Base-by-base conservation (phyloP, 2,888 invertebrate species). In the Agrotis segetum region DNA sequence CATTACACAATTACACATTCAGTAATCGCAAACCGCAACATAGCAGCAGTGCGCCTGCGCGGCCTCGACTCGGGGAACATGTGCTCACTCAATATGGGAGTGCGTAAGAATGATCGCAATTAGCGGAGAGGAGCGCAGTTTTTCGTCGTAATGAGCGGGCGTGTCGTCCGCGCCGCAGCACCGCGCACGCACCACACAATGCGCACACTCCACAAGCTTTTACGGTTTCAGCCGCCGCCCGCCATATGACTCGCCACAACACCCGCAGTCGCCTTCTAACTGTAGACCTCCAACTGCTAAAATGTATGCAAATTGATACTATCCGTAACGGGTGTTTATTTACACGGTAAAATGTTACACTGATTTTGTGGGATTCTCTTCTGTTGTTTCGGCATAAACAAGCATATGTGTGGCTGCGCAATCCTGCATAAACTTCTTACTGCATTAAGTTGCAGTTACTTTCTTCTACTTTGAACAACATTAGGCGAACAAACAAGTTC, bases 21-120 rank as follows among this genome's bases (percentile, higher is more conserved):
- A 88, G 90, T 93, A 93, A 94, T 94, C 92, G 90, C 85, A 92
- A 94, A 95, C 95, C 95, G 89, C 95, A 95, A 90, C 88, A 89
- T 85, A 88, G 88, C 90, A 90, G 88, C 88, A 90, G 92, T 88
- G 88, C 89, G 89, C 90, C 91, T 88, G 88, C 89, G 89, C 90
- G 91, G 92, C 92, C 92, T 92, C 91, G 91, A 84, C 81, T 85
- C 62, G 71, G 84, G 81, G 85, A 92, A 91, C 95, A 95, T 95
- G 92, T 95, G 95, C 92, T 87, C 84, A 83, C 89, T 92, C 88
- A 91, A 90, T 93, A 91, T 92, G 89, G 84, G 88, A 89, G 86
- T 85, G 82, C 88, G 72, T 79, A 91, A 91, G 91, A 92, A 90
- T 88, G 85, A 88, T 90, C 83, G 91, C 88, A 94, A 94, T 94